These are phyloP conservation scores for Rhopilema esculentum DNA, from an alignment of 30 jellyfish, hydroid and myxozoan species.

Conservation along the genomic window DNA sequence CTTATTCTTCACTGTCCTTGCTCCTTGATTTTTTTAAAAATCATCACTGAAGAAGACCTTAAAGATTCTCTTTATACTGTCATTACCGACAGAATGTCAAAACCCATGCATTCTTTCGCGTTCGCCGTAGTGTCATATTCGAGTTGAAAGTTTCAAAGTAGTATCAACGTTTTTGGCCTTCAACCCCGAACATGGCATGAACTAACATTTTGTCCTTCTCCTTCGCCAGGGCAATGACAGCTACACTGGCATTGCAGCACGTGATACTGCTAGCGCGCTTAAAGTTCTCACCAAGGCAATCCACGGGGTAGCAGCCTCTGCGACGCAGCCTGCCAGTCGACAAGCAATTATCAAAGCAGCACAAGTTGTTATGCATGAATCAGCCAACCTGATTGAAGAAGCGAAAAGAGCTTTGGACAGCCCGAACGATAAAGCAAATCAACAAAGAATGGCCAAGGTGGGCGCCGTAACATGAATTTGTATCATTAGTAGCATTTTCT, in stretches of 20 bases:
- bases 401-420: constrained; percentile 95
- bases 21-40: too few relatives aligned
- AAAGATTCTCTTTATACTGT: too few relatives aligned
- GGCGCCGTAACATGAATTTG: not conserved
- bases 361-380: constrained; percentile 96
- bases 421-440: constrained; percentile 87
- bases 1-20: too few relatives aligned
- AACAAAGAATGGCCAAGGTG: constrained; percentile 96
- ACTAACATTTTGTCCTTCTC: not conserved
- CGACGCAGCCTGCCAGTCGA: constrained; percentile 85
- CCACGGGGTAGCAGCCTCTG: constrained; percentile 97
- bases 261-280: constrained; percentile 98
- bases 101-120: too few relatives aligned
- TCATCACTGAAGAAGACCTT: too few relatives aligned
- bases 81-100: too few relatives aligned
- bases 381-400: constrained; percentile 95
- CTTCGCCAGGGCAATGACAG: constrained; percentile 93
- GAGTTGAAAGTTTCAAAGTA: too few relatives aligned
- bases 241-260: constrained; percentile 99
- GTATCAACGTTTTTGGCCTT: too few relatives aligned
- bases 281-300: constrained; percentile 87
- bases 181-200: too few relatives aligned
- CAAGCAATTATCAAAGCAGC: constrained; percentile 94
- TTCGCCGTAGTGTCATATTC: too few relatives aligned
- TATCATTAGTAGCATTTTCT: not conserved